Percentiles rank a stretch among this genome's conserved stretches.
Evolutionary conservation across 2,888 invertebrate species (phyloP).

Genomic region (Priocnemis perturbator): DNA sequence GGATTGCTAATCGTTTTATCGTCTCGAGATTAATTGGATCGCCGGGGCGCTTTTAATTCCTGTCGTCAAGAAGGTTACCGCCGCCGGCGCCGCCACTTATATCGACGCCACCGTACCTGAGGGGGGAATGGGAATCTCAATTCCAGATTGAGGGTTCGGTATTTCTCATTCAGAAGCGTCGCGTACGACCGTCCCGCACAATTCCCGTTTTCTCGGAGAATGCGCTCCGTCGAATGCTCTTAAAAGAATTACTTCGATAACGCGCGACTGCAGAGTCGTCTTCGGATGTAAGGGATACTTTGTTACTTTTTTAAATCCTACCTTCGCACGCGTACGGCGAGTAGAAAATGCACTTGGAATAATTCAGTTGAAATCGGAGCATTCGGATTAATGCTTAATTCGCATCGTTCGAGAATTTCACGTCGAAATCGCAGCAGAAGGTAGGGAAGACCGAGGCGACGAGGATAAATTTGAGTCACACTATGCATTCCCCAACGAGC

Average conservation of each 20-base stretch:
- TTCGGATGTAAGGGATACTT: too few relatives aligned
- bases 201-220: too few relatives aligned
- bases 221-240: too few relatives aligned
- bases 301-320: too few relatives aligned
- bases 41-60: conserved; percentile 55
- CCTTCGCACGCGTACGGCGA: too few relatives aligned
- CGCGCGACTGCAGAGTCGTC: not conserved
- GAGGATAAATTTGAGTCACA: conserved; percentile 39
- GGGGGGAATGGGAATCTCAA: conserved; percentile 43
- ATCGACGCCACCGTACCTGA: conserved; percentile 37
- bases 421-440: too few relatives aligned
- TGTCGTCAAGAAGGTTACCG: conserved; percentile 42
- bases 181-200: too few relatives aligned
- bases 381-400: too few relatives aligned
- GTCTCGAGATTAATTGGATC: conserved; percentile 58
- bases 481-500: conserved; percentile 22
- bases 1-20: conserved; percentile 60
- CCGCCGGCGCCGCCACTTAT: conserved; percentile 33
- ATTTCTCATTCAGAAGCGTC: conserved; percentile 25
- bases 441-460: not conserved
- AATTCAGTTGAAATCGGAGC: too few relatives aligned
- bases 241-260: not conserved
- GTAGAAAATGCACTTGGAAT: too few relatives aligned
- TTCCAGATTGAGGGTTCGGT: conserved; percentile 41
- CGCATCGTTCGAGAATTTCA: too few relatives aligned